phyloP scores from a whole-genome alignment of 1,140 invertebrate genomes.

The Lordiphosa mommai region DNA sequence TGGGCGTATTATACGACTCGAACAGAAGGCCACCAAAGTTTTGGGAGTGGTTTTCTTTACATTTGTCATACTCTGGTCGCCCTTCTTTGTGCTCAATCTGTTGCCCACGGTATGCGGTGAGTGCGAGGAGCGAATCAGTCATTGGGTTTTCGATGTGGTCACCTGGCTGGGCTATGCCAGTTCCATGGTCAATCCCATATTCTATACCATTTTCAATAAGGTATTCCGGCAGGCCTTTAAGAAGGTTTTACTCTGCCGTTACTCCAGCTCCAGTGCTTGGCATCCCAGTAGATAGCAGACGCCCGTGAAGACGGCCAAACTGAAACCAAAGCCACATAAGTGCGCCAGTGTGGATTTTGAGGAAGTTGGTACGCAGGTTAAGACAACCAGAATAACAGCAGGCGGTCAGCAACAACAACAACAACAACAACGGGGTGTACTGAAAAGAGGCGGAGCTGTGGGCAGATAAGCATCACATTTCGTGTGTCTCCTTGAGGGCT shows the following conservation, averaged over 20 bases:
- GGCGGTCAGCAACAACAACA: neutral
- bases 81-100: conserved; percentile 94
- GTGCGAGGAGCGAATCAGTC: conserved; percentile 87
- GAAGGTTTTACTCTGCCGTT: conserved; percentile 90
- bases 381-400: neutral
- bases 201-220: conserved; percentile 97
- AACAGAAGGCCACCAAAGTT: conserved; percentile 91
- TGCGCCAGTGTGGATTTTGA: conserved; percentile 60
- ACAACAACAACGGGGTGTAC: conserved; percentile 17
- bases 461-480: neutral
- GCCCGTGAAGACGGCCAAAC: conserved; percentile 49
- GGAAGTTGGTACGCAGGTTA: conserved; percentile 19
- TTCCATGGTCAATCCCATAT: conserved; percentile 96
- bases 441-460: conserved; percentile 30
- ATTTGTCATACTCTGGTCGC: conserved; percentile 95
- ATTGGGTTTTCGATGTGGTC: conserved; percentile 90
- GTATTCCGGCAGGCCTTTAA: conserved; percentile 95
- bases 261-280: conserved; percentile 83
- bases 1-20: conserved; percentile 89
- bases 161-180: conserved; percentile 96
- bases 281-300: conserved; percentile 78
- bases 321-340: conserved; percentile 46
- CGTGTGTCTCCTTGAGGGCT: conserved; percentile 25
- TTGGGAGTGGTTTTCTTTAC: conserved; percentile 94
- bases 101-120: conserved; percentile 88